A percentile compares a stretch with the other conserved stretches of the same genome.
Conservation (phyloP, 2,113 vertebrate species). For the Phalacrocorax aristotelis region DNA sequence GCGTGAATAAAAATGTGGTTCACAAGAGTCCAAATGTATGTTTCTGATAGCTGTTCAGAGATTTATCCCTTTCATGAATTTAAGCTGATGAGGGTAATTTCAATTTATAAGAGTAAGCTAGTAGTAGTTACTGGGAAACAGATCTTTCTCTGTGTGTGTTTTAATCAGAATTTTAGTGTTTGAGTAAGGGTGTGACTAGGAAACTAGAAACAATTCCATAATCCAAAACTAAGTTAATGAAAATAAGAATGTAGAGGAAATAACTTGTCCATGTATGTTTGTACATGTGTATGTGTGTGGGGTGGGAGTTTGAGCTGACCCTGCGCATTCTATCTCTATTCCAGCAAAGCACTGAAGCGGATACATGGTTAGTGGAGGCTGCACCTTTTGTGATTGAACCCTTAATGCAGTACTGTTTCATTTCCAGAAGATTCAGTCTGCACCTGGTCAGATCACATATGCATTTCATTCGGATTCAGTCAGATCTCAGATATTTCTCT, state of each 20-base stretch:
- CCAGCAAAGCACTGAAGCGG: not conserved
- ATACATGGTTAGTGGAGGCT: not conserved
- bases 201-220: not conserved
- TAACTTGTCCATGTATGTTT: not conserved
- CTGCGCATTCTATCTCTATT: not conserved
- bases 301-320: not conserved
- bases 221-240: not conserved
- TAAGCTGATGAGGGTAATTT: not conserved
- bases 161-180: not conserved
- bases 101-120: not conserved
- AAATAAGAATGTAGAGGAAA: not conserved
- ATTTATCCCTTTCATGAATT: not conserved
- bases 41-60: not conserved
- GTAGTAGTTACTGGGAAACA: not conserved
- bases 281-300: too few species aligned
- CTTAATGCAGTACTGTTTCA: not conserved
- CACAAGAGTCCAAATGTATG: not conserved
- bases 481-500: not conserved
- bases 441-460: not conserved
- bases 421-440: not conserved
- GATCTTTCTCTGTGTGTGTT: not conserved
- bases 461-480: not conserved
- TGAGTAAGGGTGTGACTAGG: not conserved
- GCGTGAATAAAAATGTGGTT: not conserved
- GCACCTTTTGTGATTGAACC: fast-evolving